Conservation (phyloP, 2,888 invertebrate species). For the Candidula unifasciata region DNA sequence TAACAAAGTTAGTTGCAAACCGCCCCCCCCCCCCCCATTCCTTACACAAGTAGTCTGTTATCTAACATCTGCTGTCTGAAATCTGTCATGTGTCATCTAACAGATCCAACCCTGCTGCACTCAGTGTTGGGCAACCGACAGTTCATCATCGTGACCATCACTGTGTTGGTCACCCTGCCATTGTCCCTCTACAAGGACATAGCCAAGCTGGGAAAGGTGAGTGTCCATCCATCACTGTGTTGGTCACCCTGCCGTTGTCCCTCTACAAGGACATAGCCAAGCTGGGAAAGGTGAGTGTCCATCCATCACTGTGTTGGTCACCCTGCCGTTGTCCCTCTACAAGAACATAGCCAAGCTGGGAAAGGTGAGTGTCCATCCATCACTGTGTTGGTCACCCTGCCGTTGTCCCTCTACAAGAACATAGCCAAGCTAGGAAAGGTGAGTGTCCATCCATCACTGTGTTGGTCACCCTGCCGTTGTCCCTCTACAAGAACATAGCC, state of each 20-base stretch:
- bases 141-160: conserved; percentile 85
- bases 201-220: conserved; percentile 83
- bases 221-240: no score
- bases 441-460: conserved; percentile 83
- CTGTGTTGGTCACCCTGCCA: conserved; percentile 86
- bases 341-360: no score
- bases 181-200: conserved; percentile 89
- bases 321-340: no score
- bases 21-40: no score
- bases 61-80: no score
- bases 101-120: conserved; percentile 56
- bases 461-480: conserved; percentile 87
- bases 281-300: no score
- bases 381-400: conserved; percentile 81
- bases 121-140: conserved; percentile 82
- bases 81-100: not conserved
- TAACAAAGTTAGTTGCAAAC: no score
- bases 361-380: no score
- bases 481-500: conserved; percentile 87
- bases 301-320: no score
- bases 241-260: no score
- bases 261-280: no score
- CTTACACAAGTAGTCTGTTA: no score
- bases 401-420: conserved; percentile 88
- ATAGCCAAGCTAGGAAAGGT: conserved; percentile 85